These are phyloP conservation scores for Haliclystus octoradiatus DNA, from an alignment of 30 jellyfish, hydroid and myxozoan genomes.

Conservation along the genomic window DNA sequence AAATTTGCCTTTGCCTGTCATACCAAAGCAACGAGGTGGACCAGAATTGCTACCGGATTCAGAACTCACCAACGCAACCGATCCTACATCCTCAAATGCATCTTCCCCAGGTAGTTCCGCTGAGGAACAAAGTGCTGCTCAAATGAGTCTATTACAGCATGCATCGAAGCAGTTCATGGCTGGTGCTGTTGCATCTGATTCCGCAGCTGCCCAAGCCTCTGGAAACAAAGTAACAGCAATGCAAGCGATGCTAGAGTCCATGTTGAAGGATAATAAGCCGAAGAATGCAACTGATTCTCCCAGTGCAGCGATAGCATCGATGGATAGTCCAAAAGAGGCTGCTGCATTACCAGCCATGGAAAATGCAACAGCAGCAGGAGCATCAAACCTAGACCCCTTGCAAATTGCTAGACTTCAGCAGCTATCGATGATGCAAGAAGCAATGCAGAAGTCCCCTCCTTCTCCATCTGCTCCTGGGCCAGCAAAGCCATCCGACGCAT, in stretches of 20 bases:
- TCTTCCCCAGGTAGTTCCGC: not conserved
- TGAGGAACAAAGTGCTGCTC: not conserved
- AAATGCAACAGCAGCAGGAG: not conserved
- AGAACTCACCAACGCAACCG: not conserved
- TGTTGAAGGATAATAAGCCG: not conserved
- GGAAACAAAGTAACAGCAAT: not conserved
- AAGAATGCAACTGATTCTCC: not conserved
- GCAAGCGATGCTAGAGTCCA: not conserved
- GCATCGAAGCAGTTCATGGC: not conserved
- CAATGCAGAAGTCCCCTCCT: constrained; percentile 47
- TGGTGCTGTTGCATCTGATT: not conserved
- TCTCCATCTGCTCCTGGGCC: constrained; percentile 13
- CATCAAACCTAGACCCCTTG: constrained; percentile 37
- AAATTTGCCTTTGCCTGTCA: constrained; percentile 27
- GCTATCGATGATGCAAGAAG: constrained; percentile 60
- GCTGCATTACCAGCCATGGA: not conserved
- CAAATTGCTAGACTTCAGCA: constrained; percentile 61
- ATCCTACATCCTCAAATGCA: not conserved
- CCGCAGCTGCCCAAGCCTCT: not conserved
- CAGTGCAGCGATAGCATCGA: not conserved
- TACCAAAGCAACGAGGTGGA: constrained; percentile 76
- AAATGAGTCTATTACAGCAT: not conserved
- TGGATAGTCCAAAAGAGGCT: not conserved
- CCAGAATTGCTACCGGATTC: no score
- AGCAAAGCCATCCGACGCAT: not conserved